Percentiles rank a stretch among this genome's conserved stretches.
Conservation (phyloP, 1,140 invertebrate species). For the Aethina tumida region DNA sequence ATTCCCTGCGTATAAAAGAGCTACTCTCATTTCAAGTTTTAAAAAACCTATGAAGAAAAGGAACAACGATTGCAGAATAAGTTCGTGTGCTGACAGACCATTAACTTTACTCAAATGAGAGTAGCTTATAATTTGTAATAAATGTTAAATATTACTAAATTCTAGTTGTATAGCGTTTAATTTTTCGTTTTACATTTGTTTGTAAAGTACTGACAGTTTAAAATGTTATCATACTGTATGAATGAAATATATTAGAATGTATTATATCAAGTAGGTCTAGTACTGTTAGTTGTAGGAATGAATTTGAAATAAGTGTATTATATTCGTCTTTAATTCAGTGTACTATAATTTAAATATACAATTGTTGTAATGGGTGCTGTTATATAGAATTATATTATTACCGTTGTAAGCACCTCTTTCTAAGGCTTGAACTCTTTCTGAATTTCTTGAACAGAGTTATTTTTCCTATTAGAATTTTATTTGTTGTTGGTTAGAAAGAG, state of each 20-base stretch:
- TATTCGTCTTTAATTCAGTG: conserved; percentile 15
- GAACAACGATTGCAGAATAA: too few species aligned
- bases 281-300: not conserved
- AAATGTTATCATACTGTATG: conserved; percentile 9
- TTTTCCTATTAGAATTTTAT: not conserved
- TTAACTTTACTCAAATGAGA: too few species aligned
- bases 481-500: conserved; percentile 8
- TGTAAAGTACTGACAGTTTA: conserved; percentile 21
- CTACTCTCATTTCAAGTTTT: too few species aligned
- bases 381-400: conserved; percentile 6
- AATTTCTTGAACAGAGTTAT: conserved; percentile 1
- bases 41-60: too few species aligned
- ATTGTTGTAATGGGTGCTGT: conserved; percentile 14
- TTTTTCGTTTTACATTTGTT: conserved; percentile 10
- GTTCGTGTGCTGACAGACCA: too few species aligned
- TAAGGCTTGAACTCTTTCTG: conserved; percentile 11
- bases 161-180: conserved; percentile 4
- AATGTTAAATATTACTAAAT: too few species aligned
- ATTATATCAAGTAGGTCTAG: not conserved
- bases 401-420: conserved; percentile 8
- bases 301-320: conserved; percentile 8
- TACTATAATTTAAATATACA: conserved; percentile 12
- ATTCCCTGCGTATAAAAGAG: too few species aligned
- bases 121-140: too few species aligned
- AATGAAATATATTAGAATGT: conserved; percentile 1